These are phyloP conservation scores for Ploceus nigricollis DNA, from an alignment of 2,113 vertebrate genomes.

Conservation along the genomic window DNA sequence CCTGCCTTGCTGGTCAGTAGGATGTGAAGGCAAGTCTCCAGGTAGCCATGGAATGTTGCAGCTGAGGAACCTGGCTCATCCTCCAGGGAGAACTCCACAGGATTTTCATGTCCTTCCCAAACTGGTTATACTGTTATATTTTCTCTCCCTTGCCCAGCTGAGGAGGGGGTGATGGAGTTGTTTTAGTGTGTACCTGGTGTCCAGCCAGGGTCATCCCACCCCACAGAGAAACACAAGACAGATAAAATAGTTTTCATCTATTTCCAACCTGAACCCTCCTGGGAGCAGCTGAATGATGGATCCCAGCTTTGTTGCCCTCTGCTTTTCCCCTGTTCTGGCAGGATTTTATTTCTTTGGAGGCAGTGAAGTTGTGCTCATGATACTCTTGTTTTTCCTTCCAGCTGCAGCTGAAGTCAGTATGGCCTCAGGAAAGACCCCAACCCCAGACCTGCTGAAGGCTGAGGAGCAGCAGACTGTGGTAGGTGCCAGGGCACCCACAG, in stretches of 20 bases:
- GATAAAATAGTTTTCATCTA: neutral
- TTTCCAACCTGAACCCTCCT: neutral
- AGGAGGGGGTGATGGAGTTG: neutral
- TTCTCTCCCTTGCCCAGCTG: neutral
- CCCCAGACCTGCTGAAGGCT: neutral
- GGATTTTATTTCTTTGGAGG: neutral
- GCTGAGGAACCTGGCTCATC: neutral
- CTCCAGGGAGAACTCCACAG: neutral
- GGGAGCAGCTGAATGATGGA: neutral
- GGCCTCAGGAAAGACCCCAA: conserved; percentile 16
- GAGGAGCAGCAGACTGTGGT: conserved; percentile 44
- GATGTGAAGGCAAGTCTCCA: neutral
- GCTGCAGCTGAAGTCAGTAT: conserved; percentile 1
- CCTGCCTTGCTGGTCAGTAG: neutral
- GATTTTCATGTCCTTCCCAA: neutral
- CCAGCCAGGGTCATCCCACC: neutral
- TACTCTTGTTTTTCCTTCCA: neutral
- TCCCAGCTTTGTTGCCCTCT: neutral
- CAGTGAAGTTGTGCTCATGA: neutral
- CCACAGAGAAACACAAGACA: neutral
- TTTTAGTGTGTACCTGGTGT: neutral
- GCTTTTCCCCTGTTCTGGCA: neutral
- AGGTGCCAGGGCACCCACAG: neutral
- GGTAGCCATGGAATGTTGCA: neutral
- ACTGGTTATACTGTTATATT: neutral